Percentiles rank a stretch among this genome's conserved stretches.
Conservation (phyloP, 2,113 vertebrate genomes). For the Tachysurus fulvidraco region DNA sequence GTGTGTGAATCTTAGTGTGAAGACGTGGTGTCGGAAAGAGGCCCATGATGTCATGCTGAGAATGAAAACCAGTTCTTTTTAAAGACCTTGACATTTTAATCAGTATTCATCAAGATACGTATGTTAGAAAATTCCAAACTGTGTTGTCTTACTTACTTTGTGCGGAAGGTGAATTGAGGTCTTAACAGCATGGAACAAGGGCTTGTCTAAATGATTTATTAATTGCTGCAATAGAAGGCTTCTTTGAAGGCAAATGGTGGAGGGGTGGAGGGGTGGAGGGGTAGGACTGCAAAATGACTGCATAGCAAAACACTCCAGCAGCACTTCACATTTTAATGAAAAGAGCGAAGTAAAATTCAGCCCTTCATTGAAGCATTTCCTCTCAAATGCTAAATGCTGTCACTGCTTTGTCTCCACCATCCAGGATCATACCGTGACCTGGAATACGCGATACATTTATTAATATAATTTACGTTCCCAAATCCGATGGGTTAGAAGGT, state of each 20-base stretch:
- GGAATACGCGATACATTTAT: neutral
- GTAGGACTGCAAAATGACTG: neutral
- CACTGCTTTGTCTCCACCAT: neutral
- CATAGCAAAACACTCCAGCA: neutral
- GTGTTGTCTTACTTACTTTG: slow-evolving; percentile 28
- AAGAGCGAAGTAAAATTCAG: neutral
- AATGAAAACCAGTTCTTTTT: neutral
- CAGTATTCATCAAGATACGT: slow-evolving; percentile 1
- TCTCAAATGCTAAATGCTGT: neutral
- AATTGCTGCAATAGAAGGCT: slow-evolving; percentile 30
- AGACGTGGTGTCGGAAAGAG: neutral
- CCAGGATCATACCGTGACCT: neutral
- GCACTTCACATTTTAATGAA: slow-evolving; percentile 15
- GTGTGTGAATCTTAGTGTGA: neutral
- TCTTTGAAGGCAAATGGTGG: neutral
- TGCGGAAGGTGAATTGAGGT: slow-evolving; percentile 26
- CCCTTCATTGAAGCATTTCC: neutral
- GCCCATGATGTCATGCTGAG: neutral
- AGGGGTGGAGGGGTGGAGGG: neutral
- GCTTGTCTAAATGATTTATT: slow-evolving; percentile 17
- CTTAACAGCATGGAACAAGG: slow-evolving; percentile 29
- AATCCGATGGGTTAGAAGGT: neutral
- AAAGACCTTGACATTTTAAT: neutral
- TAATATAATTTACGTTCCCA: no score
- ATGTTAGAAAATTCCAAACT: slow-evolving; percentile 19